phyloP scores from a whole-genome alignment of 2,888 invertebrate genomes.

The Melikaiella ostensackeni region DNA sequence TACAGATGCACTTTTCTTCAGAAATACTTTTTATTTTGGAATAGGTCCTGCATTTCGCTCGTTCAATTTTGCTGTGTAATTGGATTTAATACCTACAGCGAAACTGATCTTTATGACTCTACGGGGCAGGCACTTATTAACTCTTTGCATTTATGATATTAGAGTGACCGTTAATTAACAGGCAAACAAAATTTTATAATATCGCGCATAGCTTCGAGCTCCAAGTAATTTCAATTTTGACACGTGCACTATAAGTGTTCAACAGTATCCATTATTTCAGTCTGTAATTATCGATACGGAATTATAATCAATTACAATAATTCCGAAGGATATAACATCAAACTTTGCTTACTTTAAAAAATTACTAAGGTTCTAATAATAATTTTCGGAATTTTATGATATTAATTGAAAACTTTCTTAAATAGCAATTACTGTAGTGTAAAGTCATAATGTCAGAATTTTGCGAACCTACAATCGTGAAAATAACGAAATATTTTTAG shows the following conservation, averaged over 20 bases:
- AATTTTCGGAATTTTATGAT: neutral
- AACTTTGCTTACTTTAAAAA: neutral
- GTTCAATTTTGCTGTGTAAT: constrained; percentile 26
- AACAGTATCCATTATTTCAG: neutral
- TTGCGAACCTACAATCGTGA: no score
- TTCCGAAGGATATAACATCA: neutral
- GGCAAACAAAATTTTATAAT: constrained; percentile 35
- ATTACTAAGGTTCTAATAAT: neutral
- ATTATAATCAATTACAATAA: constrained; percentile 13
- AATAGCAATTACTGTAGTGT: no score
- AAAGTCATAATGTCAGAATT: no score
- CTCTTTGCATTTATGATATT: constrained; percentile 31
- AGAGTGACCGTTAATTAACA: constrained; percentile 29
- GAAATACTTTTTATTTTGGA: neutral
- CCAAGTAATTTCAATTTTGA: constrained; percentile 21
- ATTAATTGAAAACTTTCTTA: neutral
- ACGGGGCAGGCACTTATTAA: constrained; percentile 20
- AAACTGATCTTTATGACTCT: constrained; percentile 1
- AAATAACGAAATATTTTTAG: no score
- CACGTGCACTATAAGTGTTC: constrained; percentile 1
- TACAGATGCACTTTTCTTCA: neutral
- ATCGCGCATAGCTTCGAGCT: constrained; percentile 15
- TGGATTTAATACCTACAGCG: constrained; percentile 17
- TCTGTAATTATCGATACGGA: constrained; percentile 19
- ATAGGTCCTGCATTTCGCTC: neutral